Evolutionary conservation across 2,888 invertebrate species (phyloP), one percentile per base, ranked within the genome.

Genomic region (Hydroisotoma schaefferi): DNA sequence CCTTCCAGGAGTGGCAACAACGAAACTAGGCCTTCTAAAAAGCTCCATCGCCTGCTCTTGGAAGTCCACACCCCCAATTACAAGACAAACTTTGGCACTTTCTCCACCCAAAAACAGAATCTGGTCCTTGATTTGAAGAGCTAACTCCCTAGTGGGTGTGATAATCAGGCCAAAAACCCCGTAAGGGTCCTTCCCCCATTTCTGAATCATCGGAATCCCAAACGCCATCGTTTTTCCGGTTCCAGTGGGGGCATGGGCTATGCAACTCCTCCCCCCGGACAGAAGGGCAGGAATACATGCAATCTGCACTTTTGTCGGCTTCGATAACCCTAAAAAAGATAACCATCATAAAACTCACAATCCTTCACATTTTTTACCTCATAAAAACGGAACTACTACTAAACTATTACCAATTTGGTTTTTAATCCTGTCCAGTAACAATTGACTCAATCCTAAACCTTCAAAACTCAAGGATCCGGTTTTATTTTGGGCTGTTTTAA

Each of bases 191-290:
- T 93, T 88, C 60, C 90, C 89, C 27, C 98, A 80, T 75, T 87
- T 85, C 76, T 97, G 93, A 47, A 98, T 77, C 73, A 98, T 92
- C 0, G 97, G 97, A 55, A 98, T 77, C 0, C 94, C 95, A 82
- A 99, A 99, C 0, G 98, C 94, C 74, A 98, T 85, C 0, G 99
- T 99, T 81, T 99, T 99, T 1, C 98, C 98, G 57, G 94, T 95
- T 15, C 98, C 98, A 8, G 98, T 99, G 78, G 97, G 94, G 0
- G 97, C 94, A 73, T 94, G 94, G 8, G 94, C 98, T 65, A 99
- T 88, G 73, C 94, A 93, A 79, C 97, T 92, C 71, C 83, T 80
- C 0, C 94, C 94, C 60, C 80, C 75, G 8, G 47, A 5, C 38
- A 93, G 76, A 71, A 93, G 89, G 63, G 81, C 80, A 3, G 90